Evolutionary conservation across 2,797 vertebrate genomes (phyloP).

Genomic region (Chaenodraco wilsoni): DNA sequence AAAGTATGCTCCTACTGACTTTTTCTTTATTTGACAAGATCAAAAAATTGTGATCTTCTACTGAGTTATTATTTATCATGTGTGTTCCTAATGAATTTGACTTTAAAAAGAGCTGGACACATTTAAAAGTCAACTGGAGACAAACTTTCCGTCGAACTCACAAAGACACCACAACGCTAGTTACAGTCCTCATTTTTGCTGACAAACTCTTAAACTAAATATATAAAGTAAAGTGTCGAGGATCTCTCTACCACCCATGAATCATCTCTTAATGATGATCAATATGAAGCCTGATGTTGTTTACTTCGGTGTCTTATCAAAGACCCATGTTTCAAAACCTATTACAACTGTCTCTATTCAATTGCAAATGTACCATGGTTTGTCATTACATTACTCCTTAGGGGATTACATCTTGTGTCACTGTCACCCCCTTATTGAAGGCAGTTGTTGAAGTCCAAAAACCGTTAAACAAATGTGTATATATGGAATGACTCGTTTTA

Average conservation of each 20-base stretch:
- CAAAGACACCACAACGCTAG: not conserved
- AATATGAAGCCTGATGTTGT: not conserved
- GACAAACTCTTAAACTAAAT: not conserved
- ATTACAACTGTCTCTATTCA: not conserved
- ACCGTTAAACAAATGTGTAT: not conserved
- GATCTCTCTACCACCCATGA: not conserved
- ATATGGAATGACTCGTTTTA: not conserved
- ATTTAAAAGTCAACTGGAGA: not conserved
- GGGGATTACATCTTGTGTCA: not conserved
- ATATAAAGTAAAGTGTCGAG: not conserved
- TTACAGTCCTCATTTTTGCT: not conserved
- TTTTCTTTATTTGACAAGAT: too few species aligned
- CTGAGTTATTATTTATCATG: not conserved
- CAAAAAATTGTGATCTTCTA: too few species aligned
- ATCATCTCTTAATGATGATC: not conserved
- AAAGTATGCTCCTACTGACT: not conserved
- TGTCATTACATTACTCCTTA: not conserved
- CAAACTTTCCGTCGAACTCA: not conserved
- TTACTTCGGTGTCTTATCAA: constrained; percentile 4
- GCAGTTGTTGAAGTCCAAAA: not conserved
- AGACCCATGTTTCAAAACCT: not conserved
- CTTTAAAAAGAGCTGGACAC: not conserved
- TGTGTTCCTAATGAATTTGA: too few species aligned
- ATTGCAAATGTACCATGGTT: not conserved
- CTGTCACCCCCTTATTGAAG: not conserved